phyloP scores from a whole-genome alignment of 2,113 vertebrate species.

The Ceyx cyanopectus region DNA sequence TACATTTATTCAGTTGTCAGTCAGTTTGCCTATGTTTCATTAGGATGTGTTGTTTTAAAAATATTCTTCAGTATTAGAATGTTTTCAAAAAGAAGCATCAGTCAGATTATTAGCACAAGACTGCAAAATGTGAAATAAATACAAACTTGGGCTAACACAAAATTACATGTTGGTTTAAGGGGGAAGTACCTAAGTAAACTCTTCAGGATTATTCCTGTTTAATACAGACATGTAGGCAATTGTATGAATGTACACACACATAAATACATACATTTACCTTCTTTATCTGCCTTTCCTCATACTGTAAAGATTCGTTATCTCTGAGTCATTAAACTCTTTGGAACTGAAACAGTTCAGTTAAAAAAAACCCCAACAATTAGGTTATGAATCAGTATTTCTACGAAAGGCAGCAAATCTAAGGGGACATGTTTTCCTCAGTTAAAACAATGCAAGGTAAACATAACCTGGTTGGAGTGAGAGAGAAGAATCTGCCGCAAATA shows the following conservation, averaged over 20 bases:
- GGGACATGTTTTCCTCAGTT: background rate
- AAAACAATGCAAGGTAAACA: background rate
- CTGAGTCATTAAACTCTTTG: constrained; percentile 2
- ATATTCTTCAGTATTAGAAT: background rate
- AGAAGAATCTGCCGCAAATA: background rate
- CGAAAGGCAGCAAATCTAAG: background rate
- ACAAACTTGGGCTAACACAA: background rate
- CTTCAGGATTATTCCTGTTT: background rate
- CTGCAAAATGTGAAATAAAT: background rate
- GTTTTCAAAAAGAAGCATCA: background rate
- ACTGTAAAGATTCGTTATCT: background rate
- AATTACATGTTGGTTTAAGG: background rate
- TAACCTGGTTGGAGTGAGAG: background rate
- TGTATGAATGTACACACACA: background rate
- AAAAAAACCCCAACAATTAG: background rate
- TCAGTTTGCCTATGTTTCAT: constrained; percentile 39
- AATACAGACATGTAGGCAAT: background rate
- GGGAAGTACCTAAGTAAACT: background rate
- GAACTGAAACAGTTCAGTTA: background rate
- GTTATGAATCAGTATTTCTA: background rate
- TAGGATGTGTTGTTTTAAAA: constrained; percentile 16
- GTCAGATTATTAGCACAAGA: background rate
- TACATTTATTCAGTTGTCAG: constrained; percentile 69
- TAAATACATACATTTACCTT: background rate
- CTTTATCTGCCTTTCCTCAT: background rate